Evolutionary conservation across 2,888 invertebrate species (phyloP), one percentile per base, ranked within the genome.

Genomic region (Macropis europaea): DNA sequence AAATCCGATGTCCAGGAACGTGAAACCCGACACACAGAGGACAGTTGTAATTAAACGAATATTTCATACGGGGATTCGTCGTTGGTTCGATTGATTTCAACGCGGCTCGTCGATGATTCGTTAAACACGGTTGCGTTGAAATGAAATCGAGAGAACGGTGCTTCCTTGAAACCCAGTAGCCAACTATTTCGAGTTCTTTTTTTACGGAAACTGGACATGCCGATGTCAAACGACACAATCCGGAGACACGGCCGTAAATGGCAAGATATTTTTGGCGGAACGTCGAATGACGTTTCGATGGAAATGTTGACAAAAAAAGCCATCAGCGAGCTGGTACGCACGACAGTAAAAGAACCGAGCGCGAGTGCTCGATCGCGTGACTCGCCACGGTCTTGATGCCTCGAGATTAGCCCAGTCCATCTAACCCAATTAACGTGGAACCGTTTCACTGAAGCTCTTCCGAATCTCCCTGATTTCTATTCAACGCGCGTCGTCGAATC

Each of bases 361-460:
- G 38, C 48, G 19, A 63, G 19, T 42, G 45, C 24, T 34, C n/a
- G 73, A 63, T 77, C 73, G 80, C 77, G 80, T 77, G 80, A 75
- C 77, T 62, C n/a, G 38, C 4, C 22, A 9, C 36, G 54, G 48
- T 68, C 54, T 42, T 30, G 78, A 79, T 80, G 60, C 70, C 70
- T 66, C 56, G 50, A 77, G 84, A 84, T 82, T 82, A 82, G 73
- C 57, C 75, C 66, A 75, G 79, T 81, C 76, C 77, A 79, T 76
- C 70, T 81, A 81, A 83, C 78, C 84, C 76, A 82, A 83, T 84
- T 81, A 82, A 77, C 50, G 62, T 43, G 59, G 53, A 54, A 64
- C 50, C 17, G 61, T 73, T 78, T 54, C 30, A 32, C 45, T 45
- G 42, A 53, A 76, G 64, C 77, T 79, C 53, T 74, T 71, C 38